Base-by-base conservation (phyloP, 2,113 vertebrate genomes). In the Anarrhichthys ocellatus region DNA sequence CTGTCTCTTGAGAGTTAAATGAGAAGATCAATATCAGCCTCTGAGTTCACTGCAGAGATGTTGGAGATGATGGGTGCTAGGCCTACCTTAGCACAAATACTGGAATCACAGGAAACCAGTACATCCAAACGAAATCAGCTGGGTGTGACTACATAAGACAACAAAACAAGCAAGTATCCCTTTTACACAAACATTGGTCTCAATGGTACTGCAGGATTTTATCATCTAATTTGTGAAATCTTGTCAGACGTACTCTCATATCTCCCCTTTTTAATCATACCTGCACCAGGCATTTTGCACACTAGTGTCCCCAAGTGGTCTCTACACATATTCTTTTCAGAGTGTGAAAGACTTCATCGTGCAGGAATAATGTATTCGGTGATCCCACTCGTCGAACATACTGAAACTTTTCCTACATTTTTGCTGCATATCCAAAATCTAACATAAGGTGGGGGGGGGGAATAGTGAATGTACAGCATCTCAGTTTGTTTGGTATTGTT, bases 261-360 rank as follows among this genome's bases (percentile, higher is more conserved):
- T 29, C 34, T 24, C 44, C 10, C 7, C 8, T n/a, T 52, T 34
- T 44, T 7, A 66, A 15, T n/a, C 13, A 58, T 36, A 58, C 38
- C 34, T 56, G 20, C 10, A 20, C 8, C 9, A n/a, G 6, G 15
- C 48, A 54, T 42, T 50, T 36, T 74, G 17, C 63, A 22, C 27
- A 61, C 50, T 14, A 74, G 40, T 67, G 62, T 40, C 50, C 11
- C 73, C 20, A 73, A 44, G 36, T 73, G 48, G 11, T 38, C 24
- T 80, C n/a, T 34, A 6, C 8, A 18, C 17, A 65, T 46, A 44
- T 73, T 32, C 5, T 17, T 42, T 72, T 5, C 3, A 10, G 5
- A 32, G 46, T 54, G 62, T 38, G 18, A 63, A 34, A 24, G 15
- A 22, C 54, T 29, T 20, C 9, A n/a, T 58, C 69, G 17, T 10